Conservation (phyloP, 2,888 invertebrate genomes). For the Pseudeuparius sepicola region DNA sequence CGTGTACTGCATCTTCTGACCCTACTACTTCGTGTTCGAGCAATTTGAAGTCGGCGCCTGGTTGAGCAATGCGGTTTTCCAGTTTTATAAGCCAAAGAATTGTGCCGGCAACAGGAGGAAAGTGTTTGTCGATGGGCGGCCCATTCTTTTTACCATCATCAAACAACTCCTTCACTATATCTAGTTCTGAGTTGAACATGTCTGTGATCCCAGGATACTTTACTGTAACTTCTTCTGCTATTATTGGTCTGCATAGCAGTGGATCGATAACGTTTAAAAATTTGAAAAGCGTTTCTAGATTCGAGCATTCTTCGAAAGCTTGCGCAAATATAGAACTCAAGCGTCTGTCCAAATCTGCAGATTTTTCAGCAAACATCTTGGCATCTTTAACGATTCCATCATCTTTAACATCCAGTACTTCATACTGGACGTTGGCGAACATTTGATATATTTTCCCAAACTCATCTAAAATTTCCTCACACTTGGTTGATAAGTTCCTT, state of each 20-base stretch:
- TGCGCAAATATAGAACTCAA: conserved; percentile 71
- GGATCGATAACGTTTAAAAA: conserved; percentile 47
- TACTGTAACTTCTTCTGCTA: conserved; percentile 58
- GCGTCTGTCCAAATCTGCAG: conserved; percentile 64
- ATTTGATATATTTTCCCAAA: conserved; percentile 36
- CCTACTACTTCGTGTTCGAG: conserved; percentile 56
- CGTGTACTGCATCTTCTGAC: conserved; percentile 45
- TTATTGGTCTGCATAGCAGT: conserved; percentile 63
- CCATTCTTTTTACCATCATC: conserved; percentile 46
- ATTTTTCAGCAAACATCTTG: conserved; percentile 48
- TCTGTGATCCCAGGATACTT: conserved; percentile 56
- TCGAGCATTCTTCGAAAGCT: conserved; percentile 71
- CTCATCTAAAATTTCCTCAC: conserved; percentile 33
- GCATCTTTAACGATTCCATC: conserved; percentile 56
- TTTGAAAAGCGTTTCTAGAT: conserved; percentile 53
- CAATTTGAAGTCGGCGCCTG: conserved; percentile 50
- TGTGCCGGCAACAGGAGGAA: conserved; percentile 67
- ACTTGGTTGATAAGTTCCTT: conserved; percentile 32
- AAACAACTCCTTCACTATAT: conserved; percentile 52
- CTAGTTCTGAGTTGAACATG: conserved; percentile 55
- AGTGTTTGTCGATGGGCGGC: conserved; percentile 52
- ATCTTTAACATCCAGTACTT: conserved; percentile 64
- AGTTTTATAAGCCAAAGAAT: conserved; percentile 60
- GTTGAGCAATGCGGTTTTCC: conserved; percentile 45
- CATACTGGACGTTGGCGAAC: conserved; percentile 53